Evolutionary conservation across 1,140 invertebrate genomes (phyloP), one percentile per base, ranked within the genome.

Genomic region (Drosophila grimshawi): DNA sequence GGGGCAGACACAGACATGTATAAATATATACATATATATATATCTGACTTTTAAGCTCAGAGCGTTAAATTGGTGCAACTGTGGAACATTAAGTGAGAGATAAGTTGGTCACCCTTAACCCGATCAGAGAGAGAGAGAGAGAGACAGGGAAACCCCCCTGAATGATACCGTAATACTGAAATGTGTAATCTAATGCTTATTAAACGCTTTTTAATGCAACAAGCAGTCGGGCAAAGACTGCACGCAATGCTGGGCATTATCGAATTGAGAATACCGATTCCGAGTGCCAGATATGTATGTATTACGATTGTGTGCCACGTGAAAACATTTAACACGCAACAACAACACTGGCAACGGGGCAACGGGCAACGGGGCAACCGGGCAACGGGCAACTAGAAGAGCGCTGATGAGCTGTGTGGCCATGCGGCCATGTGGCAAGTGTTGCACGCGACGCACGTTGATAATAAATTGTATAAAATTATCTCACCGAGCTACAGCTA

Each of bases 381-480:
- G 19, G 19, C 19, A 19, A 19, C 19, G 19, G 19, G 53, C 35
- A 46, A 29, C 48, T 4, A 10, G 0, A 10, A 30, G 19, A 32
- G 8, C 19, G 2, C 33, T 48, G 67, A 65, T 60, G 56, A 74
- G 80, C 76, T 76, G 70, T 79, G 65, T 83, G 19, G 19, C 19
- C 19, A 19, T 19, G 61, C 63, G 65, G 63, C 72, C 82, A 81
- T 88, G 83, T 89, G 83, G 83, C 83, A 88, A 88, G 83, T 88
- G 83, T 88, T 88, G 83, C 83, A 88, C 83, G 83, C 83, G 83
- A 88, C 83, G 73, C 76, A 64, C 66, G 74, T 66, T 82, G 77
- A 85, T 88, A 88, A 88, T 88, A 88, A 88, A 88, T 88, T 89
- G 85, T 89, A 88, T 88, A 80, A 88, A 88, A 88, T 88, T 88